These are phyloP conservation scores for Drosophila mulleri DNA, from an alignment of 2,888 invertebrate genomes.

Conservation along the genomic window DNA sequence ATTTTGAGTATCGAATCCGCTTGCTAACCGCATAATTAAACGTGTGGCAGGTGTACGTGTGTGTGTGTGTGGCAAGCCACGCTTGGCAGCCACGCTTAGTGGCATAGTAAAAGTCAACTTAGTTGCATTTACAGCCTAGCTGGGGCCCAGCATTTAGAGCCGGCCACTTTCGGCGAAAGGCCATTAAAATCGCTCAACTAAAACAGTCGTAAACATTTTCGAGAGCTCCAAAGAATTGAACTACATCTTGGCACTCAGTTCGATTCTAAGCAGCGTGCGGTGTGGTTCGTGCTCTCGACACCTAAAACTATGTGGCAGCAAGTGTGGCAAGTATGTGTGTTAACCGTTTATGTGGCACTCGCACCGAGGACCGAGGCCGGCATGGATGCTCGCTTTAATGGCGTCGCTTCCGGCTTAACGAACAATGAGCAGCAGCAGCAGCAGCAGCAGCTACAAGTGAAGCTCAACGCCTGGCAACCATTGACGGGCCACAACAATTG, in stretches of 20 bases:
- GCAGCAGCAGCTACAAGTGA: slow-evolving; percentile 46
- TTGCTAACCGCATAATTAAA: slow-evolving; percentile 34
- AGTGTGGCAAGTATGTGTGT: slow-evolving; percentile 35
- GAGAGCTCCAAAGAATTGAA: slow-evolving; percentile 57
- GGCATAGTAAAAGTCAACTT: slow-evolving; percentile 53
- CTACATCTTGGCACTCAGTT: slow-evolving; percentile 58
- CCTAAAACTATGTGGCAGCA: slow-evolving; percentile 47
- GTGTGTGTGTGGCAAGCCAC: slow-evolving; percentile 35
- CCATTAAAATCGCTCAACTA: slow-evolving; percentile 72
- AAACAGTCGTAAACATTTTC: slow-evolving; percentile 75
- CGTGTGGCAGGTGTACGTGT: slow-evolving; percentile 21
- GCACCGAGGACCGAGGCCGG: slow-evolving; percentile 21
- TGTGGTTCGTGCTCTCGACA: slow-evolving; percentile 35
- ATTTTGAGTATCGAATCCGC: slow-evolving; percentile 8
- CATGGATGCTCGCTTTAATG: slow-evolving; percentile 55
- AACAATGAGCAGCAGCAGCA: slow-evolving; percentile 38
- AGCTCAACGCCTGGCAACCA: slow-evolving; percentile 74
- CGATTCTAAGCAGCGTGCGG: slow-evolving; percentile 62
- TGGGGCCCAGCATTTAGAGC: slow-evolving; percentile 32
- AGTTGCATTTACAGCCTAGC: slow-evolving; percentile 34
- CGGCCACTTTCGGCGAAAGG: slow-evolving; percentile 71
- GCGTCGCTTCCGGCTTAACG: slow-evolving; percentile 49
- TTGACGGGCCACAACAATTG: slow-evolving; percentile 71
- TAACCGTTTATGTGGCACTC: slow-evolving; percentile 50
- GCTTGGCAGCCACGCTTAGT: slow-evolving; percentile 14